Evolutionary conservation across 92 coral and sea anemone genomes (phyloP).

Genomic region (Epizoanthus illoricatus): DNA sequence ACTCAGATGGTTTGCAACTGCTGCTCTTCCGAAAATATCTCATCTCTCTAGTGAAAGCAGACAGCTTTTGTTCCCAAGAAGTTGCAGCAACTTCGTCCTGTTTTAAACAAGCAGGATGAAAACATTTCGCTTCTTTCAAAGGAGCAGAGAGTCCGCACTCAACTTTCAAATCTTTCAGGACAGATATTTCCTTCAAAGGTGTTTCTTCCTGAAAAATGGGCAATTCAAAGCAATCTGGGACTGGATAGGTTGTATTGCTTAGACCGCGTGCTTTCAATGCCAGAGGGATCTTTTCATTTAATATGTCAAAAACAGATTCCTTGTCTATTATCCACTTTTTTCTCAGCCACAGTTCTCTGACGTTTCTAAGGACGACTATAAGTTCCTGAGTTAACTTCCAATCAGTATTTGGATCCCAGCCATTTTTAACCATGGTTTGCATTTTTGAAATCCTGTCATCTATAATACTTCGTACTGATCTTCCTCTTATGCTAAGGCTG

Average conservation of each 20-base stretch:
- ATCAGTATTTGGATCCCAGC: neutral
- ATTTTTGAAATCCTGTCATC: slow-evolving; percentile 1
- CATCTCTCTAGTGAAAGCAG: neutral
- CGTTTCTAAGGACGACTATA: neutral
- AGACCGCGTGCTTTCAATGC: neutral
- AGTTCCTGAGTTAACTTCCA: neutral
- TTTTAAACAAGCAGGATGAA: neutral
- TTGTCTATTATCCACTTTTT: neutral
- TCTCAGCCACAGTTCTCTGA: neutral
- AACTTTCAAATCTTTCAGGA: neutral
- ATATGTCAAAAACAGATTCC: neutral
- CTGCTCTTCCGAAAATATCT: neutral
- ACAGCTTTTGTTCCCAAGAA: neutral
- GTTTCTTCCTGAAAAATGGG: neutral
- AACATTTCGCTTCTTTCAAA: neutral
- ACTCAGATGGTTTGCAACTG: neutral
- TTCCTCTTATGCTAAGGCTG: neutral
- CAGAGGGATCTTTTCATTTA: neutral
- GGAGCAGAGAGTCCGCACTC: neutral
- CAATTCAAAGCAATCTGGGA: neutral
- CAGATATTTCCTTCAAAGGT: neutral
- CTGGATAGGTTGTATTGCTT: neutral
- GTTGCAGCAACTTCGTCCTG: neutral
- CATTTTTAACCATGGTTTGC: neutral
- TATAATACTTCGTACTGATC: neutral